Evolutionary conservation across 2,113 vertebrate genomes (phyloP), one percentile per base, ranked within the genome.

Genomic region (Eptesicus fuscus): DNA sequence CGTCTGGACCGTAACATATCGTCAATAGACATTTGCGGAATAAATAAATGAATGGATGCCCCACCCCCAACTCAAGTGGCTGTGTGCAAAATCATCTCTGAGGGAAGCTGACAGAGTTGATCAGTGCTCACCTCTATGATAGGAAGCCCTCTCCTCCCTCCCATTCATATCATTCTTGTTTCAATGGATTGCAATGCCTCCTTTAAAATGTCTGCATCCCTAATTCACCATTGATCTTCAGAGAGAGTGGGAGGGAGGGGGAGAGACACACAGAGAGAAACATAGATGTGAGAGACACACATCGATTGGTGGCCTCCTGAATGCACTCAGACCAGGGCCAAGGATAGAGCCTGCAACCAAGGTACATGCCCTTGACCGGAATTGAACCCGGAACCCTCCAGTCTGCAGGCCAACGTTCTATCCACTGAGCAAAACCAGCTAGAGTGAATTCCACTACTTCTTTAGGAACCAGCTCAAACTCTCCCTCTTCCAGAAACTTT

Each of bases 71-170:
- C 4, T 95, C 61, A 78, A 88, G 28, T 74, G 53, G 14, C 61
- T 93, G 5, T 76, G 69, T 69, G 35, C 22, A 95, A 95, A 96
- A 77, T 77, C 25, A 53, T 84, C 67, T 93, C 67, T 95, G 82
- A 88, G 16, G 7, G 63, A 84, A 91, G 23, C 63, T 86, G 49
- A 42, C 53, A 92, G 47, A 80, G 16, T 67, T 51, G 17, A 92
- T 47, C 35, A 14, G 30, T 61, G 51, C 7, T 9, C 95, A 11
- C 61, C 12, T 70, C 25, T 42, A 44, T 47, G 28, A 22, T 74
- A 96, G 20, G 25, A 35, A 90, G 71, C 69, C 8, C 6, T 42
- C 40, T 77, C 22, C 12, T 92, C 37, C 25, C 44, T 51, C 51
- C n/a, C 44, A 53, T 30, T 93, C 25, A 37, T 95, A 65, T 53